Conservation (phyloP, 2,888 invertebrate genomes). For the Calameuta filiformis region DNA sequence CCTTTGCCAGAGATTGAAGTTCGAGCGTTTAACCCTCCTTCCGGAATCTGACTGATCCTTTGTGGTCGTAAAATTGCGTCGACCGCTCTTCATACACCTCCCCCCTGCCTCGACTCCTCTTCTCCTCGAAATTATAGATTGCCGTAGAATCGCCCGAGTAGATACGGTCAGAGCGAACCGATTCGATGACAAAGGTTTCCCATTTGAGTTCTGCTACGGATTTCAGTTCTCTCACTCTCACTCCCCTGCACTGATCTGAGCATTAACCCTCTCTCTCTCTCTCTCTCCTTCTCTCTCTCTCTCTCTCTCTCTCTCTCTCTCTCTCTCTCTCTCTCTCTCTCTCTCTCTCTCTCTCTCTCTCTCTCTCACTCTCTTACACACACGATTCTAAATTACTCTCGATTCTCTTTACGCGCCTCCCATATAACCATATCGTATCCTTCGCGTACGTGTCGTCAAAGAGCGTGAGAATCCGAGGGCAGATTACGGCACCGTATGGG, state of each 20-base stretch:
- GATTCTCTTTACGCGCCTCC: background rate
- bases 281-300: background rate
- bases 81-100: background rate
- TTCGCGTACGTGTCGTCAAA: background rate
- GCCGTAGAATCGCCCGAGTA: background rate
- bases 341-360: background rate
- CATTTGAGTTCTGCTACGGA: background rate
- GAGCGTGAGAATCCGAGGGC: slow-evolving; percentile 4
- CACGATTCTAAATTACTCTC: background rate
- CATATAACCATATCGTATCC: background rate
- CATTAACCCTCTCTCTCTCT: background rate
- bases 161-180: background rate
- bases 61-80: slow-evolving; percentile 1
- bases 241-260: background rate
- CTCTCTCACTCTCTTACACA: background rate
- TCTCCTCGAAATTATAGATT: background rate
- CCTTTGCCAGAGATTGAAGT: background rate
- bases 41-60: background rate
- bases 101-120: too few relatives aligned
- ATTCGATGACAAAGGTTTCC: slow-evolving; percentile 6
- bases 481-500: background rate
- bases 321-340: background rate
- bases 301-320: background rate
- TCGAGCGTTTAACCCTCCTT: background rate
- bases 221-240: background rate